Evolutionary conservation across 2,113 vertebrate genomes (phyloP), one percentile per base, ranked within the genome.

Genomic region (Hippocampus guttulatus): DNA sequence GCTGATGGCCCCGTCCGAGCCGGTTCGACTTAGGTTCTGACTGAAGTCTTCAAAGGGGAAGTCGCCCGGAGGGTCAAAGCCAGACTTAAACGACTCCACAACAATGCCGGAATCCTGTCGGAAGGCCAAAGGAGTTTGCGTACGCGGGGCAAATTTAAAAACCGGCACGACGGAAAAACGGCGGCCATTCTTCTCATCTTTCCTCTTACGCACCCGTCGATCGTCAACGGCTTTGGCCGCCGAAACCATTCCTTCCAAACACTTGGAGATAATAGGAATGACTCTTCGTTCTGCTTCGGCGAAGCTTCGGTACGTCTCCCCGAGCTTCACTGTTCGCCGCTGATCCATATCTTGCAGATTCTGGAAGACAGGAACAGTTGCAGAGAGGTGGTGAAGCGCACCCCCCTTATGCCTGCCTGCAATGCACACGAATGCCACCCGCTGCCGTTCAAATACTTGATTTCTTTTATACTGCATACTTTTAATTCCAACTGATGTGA

Each of bases 31-130:
- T 89, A 99, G 94, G 87, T 98, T 95, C 87, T 98, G 97, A 87
- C 97, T 99, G 83, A 94, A 98, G 89, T 99, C 97, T 88, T 99
- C 97, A 73, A 99, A 99, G 25, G 96, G 97, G 87, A 95, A 98
- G 82, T 99, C 96, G 74, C 90, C 93, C 7, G 96, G 96, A 77
- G 96, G 95, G 43, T 97, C 95, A 75, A 99, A 99, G 47, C 97
- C 97, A 0, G 97, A 99, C 80, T 99, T 99, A 80, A 99, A 99
- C 25, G 96, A 98, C 84, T 99, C 97, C 80, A 99, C 93, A 58
- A 99, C 97, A 54, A 97, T 94, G 33, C 82, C 81, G 5, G 96
- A 96, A 79, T 99, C 97, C 97, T 99, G 88, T 33, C 10, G 52
- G 15, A 7, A 75, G 16, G 58, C 68, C 0, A 38, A 54, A 66